These are phyloP conservation scores for Trachelus stipa DNA, from an alignment of 2,888 invertebrate genomes.

Conservation along the genomic window DNA sequence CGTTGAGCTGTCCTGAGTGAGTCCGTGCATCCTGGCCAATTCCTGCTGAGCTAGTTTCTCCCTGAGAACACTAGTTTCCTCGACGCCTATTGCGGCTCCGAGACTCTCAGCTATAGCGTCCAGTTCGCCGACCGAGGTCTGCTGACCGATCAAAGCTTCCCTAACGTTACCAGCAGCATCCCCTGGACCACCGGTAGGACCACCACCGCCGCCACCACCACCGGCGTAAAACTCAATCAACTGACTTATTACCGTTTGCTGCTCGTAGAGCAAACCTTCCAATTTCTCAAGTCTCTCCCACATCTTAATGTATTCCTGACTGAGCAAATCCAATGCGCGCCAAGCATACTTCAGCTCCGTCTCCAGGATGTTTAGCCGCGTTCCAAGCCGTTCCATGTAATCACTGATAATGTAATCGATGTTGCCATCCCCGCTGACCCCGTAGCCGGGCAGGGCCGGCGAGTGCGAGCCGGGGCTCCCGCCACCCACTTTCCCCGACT, in stretches of 20 bases:
- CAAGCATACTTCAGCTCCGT: constrained; percentile 93
- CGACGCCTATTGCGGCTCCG: constrained; percentile 56
- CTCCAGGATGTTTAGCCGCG: constrained; percentile 87
- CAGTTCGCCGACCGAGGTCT: constrained; percentile 56
- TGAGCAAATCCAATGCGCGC: constrained; percentile 89
- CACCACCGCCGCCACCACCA: constrained; percentile 71
- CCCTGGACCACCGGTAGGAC: constrained; percentile 26
- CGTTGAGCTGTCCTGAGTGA: constrained; percentile 49
- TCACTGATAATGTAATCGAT: constrained; percentile 85
- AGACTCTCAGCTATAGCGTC: constrained; percentile 62
- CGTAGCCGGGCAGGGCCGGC: constrained; percentile 47
- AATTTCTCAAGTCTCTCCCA: constrained; percentile 92
- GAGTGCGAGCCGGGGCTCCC: constrained; percentile 51
- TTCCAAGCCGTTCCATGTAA: constrained; percentile 91
- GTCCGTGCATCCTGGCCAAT: constrained; percentile 55
- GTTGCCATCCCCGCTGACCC: constrained; percentile 47
- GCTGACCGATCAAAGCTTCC: constrained; percentile 47
- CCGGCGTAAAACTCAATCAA: constrained; percentile 82
- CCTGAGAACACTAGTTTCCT: constrained; percentile 56
- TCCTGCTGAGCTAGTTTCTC: constrained; percentile 61
- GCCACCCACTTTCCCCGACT: constrained; percentile 54
- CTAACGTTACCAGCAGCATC: constrained; percentile 46
- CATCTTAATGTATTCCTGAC: constrained; percentile 93
- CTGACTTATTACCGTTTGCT: constrained; percentile 91
- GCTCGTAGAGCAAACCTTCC: constrained; percentile 87